phyloP scores from a whole-genome alignment of 2,888 invertebrate genomes.

The Calliopum simillimum region DNA sequence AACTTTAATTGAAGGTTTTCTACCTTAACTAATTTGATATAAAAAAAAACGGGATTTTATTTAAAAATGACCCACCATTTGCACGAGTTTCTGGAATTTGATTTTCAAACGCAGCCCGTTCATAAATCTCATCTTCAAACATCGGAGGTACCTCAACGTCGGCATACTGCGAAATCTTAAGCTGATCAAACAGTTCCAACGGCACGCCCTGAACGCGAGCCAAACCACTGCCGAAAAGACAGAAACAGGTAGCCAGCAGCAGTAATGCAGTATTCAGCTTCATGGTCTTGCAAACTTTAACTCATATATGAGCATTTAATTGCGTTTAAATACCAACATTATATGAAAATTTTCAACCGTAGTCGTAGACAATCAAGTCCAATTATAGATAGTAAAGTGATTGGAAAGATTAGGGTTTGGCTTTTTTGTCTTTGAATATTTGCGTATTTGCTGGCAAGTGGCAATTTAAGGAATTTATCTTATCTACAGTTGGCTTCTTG shows the following conservation, averaged over 20 bases:
- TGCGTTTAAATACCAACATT: slow-evolving; percentile 47
- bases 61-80: slow-evolving; percentile 46
- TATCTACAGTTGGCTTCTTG: no score
- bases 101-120: slow-evolving; percentile 42
- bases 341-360: slow-evolving; percentile 49
- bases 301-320: neutral
- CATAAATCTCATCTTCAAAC: slow-evolving; percentile 43
- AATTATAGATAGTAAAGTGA: no score
- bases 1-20: neutral
- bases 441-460: neutral
- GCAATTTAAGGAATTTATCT: neutral
- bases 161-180: slow-evolving; percentile 22
- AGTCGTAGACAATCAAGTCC: no score
- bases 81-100: slow-evolving; percentile 46
- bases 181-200: slow-evolving; percentile 7
- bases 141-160: slow-evolving; percentile 46
- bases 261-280: slow-evolving; percentile 48
- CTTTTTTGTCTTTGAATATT: neutral
- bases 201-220: slow-evolving; percentile 45
- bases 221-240: slow-evolving; percentile 33
- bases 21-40: neutral
- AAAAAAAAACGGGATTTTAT: neutral
- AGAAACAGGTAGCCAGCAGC: slow-evolving; percentile 42
- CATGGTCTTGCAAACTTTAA: slow-evolving; percentile 47
- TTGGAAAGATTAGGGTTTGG: no score